Conservation (phyloP, 2,797 vertebrate genomes). For the Choloepus didactylus region DNA sequence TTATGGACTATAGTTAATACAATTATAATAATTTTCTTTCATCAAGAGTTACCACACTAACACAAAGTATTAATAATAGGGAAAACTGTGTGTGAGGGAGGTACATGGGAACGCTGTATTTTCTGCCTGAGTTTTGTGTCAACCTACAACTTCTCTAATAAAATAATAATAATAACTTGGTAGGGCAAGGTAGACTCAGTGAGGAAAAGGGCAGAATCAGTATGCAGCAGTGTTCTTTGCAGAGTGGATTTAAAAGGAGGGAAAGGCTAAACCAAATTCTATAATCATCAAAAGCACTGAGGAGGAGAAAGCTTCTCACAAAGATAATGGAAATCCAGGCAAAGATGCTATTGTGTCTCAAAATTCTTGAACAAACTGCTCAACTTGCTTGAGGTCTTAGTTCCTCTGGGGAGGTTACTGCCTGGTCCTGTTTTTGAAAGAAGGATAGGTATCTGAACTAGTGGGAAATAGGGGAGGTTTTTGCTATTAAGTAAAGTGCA, state of each 20-base stretch:
- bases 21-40: too few relatives aligned
- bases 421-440: background rate
- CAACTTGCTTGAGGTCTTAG: background rate
- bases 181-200: background rate
- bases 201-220: background rate
- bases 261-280: background rate
- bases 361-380: slow-evolving; percentile 10
- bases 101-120: too few relatives aligned
- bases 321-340: background rate
- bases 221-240: background rate
- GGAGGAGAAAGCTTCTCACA: background rate
- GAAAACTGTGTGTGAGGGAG: too few relatives aligned
- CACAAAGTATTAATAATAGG: too few relatives aligned
- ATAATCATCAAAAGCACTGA: background rate
- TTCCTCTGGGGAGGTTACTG: background rate
- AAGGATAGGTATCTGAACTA: background rate
- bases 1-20: too few relatives aligned
- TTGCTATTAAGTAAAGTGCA: background rate
- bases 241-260: background rate
- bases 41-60: too few relatives aligned
- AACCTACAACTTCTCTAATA: too few relatives aligned
- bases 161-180: background rate
- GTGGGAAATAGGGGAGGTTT: background rate
- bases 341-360: background rate
- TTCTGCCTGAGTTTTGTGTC: too few relatives aligned